Conservation (phyloP, 2,797 vertebrate species). For the Notolepis coatsorum region DNA sequence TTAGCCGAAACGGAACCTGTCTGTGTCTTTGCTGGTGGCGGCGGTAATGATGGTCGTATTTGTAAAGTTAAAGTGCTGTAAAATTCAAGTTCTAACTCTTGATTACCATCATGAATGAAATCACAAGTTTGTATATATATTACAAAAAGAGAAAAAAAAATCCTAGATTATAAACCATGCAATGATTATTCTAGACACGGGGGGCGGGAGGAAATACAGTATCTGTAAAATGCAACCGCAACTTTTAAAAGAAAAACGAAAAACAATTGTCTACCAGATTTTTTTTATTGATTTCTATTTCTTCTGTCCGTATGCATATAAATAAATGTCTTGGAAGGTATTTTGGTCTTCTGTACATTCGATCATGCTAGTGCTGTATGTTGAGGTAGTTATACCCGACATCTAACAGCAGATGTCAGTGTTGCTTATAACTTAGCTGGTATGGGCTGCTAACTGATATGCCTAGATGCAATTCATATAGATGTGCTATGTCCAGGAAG, state of each 20-base stretch:
- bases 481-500: too few species aligned
- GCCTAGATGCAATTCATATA: too few species aligned
- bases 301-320: constrained; percentile 59
- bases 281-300: constrained; percentile 63
- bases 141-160: constrained; percentile 13
- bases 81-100: constrained; percentile 45
- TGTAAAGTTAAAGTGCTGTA: constrained; percentile 64
- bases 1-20: constrained; percentile 7
- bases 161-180: constrained; percentile 34
- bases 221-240: constrained; percentile 38
- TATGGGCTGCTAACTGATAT: too few species aligned
- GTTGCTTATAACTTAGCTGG: background rate
- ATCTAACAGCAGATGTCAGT: constrained; percentile 39
- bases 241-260: constrained; percentile 39
- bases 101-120: constrained; percentile 34
- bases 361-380: background rate
- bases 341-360: background rate
- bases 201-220: constrained; percentile 22
- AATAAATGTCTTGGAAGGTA: constrained; percentile 64
- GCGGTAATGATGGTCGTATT: constrained; percentile 16
- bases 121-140: background rate
- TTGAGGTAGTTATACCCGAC: background rate
- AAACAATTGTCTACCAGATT: constrained; percentile 39
- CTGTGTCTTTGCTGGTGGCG: constrained; percentile 26
- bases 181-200: constrained; percentile 24